Evolutionary conservation across 2,113 vertebrate species (phyloP).

Genomic region (Amblyopsis rosae): DNA sequence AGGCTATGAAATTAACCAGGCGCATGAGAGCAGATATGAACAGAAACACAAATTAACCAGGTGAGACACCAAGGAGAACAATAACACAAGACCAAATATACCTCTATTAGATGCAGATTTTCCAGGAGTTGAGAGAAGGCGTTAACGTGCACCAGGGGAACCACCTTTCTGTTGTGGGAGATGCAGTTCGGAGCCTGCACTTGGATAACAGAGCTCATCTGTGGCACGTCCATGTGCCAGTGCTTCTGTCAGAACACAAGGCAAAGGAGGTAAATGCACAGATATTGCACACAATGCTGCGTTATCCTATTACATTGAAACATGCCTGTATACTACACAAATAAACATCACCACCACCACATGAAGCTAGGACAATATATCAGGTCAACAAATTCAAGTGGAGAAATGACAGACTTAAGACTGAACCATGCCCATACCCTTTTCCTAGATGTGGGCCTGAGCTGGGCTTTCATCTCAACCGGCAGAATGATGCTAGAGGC

Average conservation of each 20-base stretch:
- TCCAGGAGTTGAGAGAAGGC: constrained; percentile 85
- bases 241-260: constrained; percentile 79
- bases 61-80: not conserved
- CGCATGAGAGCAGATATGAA: not conserved
- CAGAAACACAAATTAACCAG: not conserved
- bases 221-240: constrained; percentile 71
- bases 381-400: not conserved
- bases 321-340: not conserved
- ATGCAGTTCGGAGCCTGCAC: constrained; percentile 26
- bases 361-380: not conserved
- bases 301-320: not conserved
- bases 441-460: constrained; percentile 58
- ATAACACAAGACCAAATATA: constrained; percentile 45
- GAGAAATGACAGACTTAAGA: not conserved
- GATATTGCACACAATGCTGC: not conserved
- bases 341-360: not conserved
- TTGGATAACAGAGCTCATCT: constrained; percentile 38
- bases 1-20: too few species aligned
- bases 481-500: constrained; percentile 32
- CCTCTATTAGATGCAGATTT: constrained; percentile 87
- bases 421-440: constrained; percentile 62
- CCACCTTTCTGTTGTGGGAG: constrained; percentile 46
- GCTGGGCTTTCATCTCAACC: constrained; percentile 26
- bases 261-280: constrained; percentile 11
- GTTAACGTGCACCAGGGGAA: constrained; percentile 82